Percentiles rank a stretch among this genome's conserved stretches.
phyloP scores from a whole-genome alignment of 2,113 vertebrate genomes.

The Halcyon senegalensis region DNA sequence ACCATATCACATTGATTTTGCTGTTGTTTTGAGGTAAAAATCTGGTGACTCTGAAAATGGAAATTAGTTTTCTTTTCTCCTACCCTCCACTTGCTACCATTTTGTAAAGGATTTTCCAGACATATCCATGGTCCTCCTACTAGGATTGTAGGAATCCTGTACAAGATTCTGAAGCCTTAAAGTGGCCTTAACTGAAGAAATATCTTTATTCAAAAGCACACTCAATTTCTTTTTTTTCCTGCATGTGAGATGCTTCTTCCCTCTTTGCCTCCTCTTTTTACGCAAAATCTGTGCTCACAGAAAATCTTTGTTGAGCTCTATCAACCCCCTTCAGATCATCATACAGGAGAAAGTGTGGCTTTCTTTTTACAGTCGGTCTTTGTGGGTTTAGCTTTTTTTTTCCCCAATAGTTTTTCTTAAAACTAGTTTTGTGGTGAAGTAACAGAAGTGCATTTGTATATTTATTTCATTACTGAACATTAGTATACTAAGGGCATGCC shows the following conservation, averaged over 20 bases:
- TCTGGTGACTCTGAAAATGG: not conserved
- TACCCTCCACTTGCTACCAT: not conserved
- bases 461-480: conserved; percentile 3
- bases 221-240: not conserved
- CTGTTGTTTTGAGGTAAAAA: not conserved
- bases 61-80: not conserved
- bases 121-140: not conserved
- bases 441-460: not conserved
- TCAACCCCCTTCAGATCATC: not conserved
- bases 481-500: not conserved
- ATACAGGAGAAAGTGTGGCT: not conserved
- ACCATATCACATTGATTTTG: not conserved
- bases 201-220: not conserved
- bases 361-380: not conserved
- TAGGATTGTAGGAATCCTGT: not conserved
- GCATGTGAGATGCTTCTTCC: not conserved
- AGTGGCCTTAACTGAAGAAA: not conserved
- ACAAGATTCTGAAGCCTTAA: not conserved
- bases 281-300: not conserved
- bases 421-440: not conserved
- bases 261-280: not conserved
- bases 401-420: not conserved
- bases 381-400: not conserved
- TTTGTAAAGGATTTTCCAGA: not conserved
- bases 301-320: not conserved